Base-by-base conservation (phyloP, 2,888 invertebrate genomes). In the Trissolcus japonicus region DNA sequence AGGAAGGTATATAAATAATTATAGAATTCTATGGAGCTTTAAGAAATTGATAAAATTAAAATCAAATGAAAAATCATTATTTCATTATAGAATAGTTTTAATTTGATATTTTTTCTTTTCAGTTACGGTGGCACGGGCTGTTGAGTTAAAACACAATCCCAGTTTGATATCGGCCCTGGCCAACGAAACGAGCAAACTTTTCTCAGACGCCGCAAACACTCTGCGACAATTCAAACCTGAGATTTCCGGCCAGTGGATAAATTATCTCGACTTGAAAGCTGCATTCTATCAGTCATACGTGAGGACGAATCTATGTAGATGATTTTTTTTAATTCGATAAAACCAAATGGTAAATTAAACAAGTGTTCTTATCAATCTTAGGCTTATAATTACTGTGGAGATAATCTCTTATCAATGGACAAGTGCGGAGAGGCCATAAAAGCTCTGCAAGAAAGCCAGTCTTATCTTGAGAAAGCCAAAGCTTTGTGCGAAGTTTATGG, bases 381-480 rank as follows among this genome's bases (percentile, higher is more conserved):
- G 92, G 93, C 92, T 4, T 92, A 92, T 82, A 92, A 91, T 83
- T 93, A 91, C 83, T 90, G 91, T 80, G 93, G 93, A 25, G 92
- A 92, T 81, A 90, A 90, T 77, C 86, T 92, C 60, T 85, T 93
- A 77, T 86, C 91, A 4, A 90, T 91, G 83, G 93, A 93, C 83
- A 92, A 93, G 83, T 92, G 93, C 86, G 93, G 93, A 9, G 92
- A 92, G 79, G 93, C 92, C 4, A 91, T 93, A 67, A 87, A 90
- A 81, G 91, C 92, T 40, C 87, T 93, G 50, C 90, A 91, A 81
- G 92, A 93, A 85, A 91, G 92, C 80, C 84, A 86, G 69, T 71
- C 78, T 86, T 91, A 88, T 81, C 90, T 91, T 82, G 88, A 89
- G 53, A 90, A 89, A 79, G 90, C 92, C 16, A 89, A 89, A 81